Percentiles rank a stretch among this genome's conserved stretches.
Evolutionary conservation across 2,113 vertebrate species (phyloP).

Genomic region (Xiphias gladius): DNA sequence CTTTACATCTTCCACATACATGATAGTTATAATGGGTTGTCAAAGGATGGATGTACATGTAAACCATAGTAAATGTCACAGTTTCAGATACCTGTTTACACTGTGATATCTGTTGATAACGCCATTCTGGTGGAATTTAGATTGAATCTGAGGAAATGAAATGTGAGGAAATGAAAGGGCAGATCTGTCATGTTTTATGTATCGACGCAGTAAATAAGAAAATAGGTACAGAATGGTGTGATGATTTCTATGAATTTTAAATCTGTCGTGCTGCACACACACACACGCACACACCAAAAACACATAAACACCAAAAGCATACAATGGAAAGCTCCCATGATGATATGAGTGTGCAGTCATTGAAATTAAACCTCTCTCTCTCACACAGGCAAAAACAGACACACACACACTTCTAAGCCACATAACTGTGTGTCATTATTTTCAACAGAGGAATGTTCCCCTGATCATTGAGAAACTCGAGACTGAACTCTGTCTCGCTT

Average conservation of each 20-base stretch:
- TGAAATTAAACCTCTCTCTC: slow-evolving; percentile 49
- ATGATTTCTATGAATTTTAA: slow-evolving; percentile 78
- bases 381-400: slow-evolving; percentile 1
- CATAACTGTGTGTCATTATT: slow-evolving; percentile 37
- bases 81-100: slow-evolving; percentile 24
- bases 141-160: slow-evolving; percentile 40
- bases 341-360: slow-evolving; percentile 43
- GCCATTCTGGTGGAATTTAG: slow-evolving; percentile 40
- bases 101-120: slow-evolving; percentile 16
- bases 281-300: slow-evolving; percentile 23
- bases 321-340: slow-evolving; percentile 14
- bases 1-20: not conserved
- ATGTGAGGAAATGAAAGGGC: slow-evolving; percentile 43
- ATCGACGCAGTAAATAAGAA: slow-evolving; percentile 70
- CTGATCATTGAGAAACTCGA: slow-evolving; percentile 61
- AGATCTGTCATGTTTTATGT: slow-evolving; percentile 74
- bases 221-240: slow-evolving; percentile 66
- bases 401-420: not conserved
- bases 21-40: not conserved
- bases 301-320: slow-evolving; percentile 29
- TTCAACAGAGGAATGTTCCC: slow-evolving; percentile 43
- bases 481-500: slow-evolving; percentile 54
- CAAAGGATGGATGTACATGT: not conserved
- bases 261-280: slow-evolving; percentile 24
- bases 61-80: slow-evolving; percentile 35